Conservation (phyloP, 2,113 vertebrate genomes). For the Antigone vipio region DNA sequence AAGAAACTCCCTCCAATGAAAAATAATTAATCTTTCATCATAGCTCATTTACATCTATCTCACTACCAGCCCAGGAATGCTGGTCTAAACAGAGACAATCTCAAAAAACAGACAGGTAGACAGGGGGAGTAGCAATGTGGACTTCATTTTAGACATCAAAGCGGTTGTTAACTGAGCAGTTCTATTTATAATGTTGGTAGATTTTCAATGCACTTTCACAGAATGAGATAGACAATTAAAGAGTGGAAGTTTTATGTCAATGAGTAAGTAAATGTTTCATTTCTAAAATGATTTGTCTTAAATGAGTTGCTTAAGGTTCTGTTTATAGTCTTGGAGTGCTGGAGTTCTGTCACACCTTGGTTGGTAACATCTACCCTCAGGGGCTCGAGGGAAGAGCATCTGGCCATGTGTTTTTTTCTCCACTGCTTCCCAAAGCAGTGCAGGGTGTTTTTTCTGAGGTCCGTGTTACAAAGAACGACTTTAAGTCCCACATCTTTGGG, state of each 20-base stretch:
- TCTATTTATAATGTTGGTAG: constrained; percentile 40
- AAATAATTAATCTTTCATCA: constrained; percentile 56
- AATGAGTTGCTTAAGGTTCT: constrained; percentile 38
- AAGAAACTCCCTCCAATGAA: constrained; percentile 22
- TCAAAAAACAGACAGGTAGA: constrained; percentile 48
- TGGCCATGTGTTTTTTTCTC: background rate
- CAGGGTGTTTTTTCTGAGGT: background rate
- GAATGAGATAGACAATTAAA: constrained; percentile 37
- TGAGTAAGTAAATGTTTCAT: background rate
- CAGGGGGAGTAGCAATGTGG: background rate
- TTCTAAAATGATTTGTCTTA: constrained; percentile 39
- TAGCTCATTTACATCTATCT: constrained; percentile 53
- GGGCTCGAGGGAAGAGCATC: background rate
- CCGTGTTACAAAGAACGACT: accelerated
- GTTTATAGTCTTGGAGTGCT: background rate
- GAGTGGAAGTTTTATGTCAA: background rate
- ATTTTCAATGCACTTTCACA: constrained; percentile 30
- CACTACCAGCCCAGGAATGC: constrained; percentile 19
- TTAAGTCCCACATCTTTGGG: background rate
- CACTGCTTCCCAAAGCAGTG: background rate
- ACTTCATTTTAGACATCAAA: constrained; percentile 62
- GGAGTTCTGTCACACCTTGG: background rate
- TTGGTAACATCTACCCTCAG: background rate
- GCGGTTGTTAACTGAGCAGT: background rate
- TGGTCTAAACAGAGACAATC: constrained; percentile 47